Conservation (phyloP, 2,797 vertebrate species). For the Amazona ochrocephala region DNA sequence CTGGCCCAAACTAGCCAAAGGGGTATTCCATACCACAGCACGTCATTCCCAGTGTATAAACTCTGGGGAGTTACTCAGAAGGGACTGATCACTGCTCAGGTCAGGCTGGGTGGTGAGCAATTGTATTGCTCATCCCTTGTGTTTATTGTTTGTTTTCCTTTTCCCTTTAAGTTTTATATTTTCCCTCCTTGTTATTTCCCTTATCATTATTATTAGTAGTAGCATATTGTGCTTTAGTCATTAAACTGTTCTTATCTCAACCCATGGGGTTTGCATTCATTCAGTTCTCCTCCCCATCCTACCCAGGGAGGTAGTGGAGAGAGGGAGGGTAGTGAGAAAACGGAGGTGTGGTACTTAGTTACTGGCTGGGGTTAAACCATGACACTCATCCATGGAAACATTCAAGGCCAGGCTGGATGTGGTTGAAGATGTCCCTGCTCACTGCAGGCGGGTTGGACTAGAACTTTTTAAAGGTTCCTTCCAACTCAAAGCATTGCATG, state of each 20-base stretch:
- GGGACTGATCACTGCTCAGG: neutral
- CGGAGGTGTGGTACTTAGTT: neutral
- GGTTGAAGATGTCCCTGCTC: neutral
- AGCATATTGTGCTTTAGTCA: neutral
- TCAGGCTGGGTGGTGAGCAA: neutral
- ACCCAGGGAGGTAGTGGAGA: neutral
- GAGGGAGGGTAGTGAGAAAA: neutral
- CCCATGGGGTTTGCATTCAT: neutral
- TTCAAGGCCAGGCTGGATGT: neutral
- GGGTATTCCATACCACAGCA: neutral
- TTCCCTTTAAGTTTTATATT: neutral
- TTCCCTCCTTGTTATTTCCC: neutral
- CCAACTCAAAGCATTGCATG: neutral
- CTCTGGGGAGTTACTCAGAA: too few species aligned
- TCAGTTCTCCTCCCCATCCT: neutral
- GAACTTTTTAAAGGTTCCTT: neutral
- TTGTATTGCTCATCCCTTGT: neutral
- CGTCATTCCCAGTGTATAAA: neutral
- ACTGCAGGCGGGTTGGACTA: neutral
- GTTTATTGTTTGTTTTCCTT: neutral
- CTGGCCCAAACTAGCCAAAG: neutral
- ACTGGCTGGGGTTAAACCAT: neutral
- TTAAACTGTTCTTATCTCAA: neutral
- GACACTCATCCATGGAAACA: neutral
- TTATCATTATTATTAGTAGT: neutral